Conservation (phyloP, 2,888 invertebrate species). For the Nephrotoma appendiculata region DNA sequence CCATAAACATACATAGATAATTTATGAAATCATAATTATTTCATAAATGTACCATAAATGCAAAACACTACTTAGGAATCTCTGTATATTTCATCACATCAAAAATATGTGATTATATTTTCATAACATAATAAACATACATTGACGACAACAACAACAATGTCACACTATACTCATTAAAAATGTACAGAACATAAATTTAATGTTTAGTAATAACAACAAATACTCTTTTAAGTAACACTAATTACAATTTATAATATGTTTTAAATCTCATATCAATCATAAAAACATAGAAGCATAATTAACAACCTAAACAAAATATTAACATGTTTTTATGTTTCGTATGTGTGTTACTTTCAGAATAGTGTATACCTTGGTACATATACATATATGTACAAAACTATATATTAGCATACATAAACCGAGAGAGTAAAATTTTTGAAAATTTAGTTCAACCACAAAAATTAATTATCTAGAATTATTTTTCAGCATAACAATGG, state of each 20-base stretch:
- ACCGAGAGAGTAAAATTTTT: neutral
- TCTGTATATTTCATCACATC: no score
- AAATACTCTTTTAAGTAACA: neutral
- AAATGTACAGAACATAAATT: neutral
- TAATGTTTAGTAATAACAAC: neutral
- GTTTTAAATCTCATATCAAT: neutral
- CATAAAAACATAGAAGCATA: neutral
- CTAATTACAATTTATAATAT: neutral
- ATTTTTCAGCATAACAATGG: neutral
- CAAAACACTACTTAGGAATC: no score
- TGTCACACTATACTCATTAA: neutral
- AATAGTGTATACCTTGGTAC: neutral
- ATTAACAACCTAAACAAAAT: neutral
- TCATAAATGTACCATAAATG: no score
- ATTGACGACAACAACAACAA: neutral
- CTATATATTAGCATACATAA: neutral
- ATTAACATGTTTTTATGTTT: neutral
- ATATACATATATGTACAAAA: neutral
- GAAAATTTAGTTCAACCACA: neutral
- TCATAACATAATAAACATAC: no score
- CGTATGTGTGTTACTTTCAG: neutral
- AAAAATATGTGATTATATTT: no score
- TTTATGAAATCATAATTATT: no score
- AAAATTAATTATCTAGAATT: neutral
- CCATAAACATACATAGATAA: no score